A percentile compares a stretch with the other conserved stretches of the same genome.
Conservation (phyloP, 2,113 vertebrate genomes). For the Neofelis nebulosa region DNA sequence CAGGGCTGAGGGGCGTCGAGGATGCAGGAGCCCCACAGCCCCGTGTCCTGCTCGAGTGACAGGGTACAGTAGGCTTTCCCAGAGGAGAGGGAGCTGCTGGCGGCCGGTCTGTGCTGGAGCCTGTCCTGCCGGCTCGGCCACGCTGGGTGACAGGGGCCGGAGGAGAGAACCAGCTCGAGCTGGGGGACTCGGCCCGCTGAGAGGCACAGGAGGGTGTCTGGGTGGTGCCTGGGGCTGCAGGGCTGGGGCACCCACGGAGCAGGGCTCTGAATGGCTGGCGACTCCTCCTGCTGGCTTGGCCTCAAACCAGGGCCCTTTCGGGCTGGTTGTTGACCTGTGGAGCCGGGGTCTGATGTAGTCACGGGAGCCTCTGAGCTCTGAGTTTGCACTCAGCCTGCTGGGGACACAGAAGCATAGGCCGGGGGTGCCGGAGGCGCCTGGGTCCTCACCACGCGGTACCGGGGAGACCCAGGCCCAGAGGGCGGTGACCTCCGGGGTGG, state of each 20-base stretch:
- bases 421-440: not conserved
- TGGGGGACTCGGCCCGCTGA: not conserved
- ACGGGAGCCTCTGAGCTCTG: not conserved
- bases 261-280: constrained; percentile 80
- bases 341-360: not conserved
- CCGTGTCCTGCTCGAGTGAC: not conserved
- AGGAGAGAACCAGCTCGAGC: not conserved
- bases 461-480: not conserved
- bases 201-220: not conserved
- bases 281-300: not conserved
- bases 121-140: not conserved
- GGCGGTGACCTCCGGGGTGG: not conserved
- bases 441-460: accelerated
- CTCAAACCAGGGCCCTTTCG: not conserved
- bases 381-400: not conserved
- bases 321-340: not conserved
- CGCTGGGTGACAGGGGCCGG: not conserved
- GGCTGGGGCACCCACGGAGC: constrained; percentile 90
- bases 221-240: constrained; percentile 89
- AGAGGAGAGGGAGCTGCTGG: not conserved
- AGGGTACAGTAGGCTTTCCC: not conserved
- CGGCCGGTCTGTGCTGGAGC: not conserved
- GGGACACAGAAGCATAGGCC: not conserved
- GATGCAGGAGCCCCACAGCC: not conserved
- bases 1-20: not conserved